Percentiles rank a stretch among this genome's conserved stretches.
These are phyloP conservation scores for Heliconius ethilla DNA, from an alignment of 2,888 invertebrate genomes.

Conservation along the genomic window DNA sequence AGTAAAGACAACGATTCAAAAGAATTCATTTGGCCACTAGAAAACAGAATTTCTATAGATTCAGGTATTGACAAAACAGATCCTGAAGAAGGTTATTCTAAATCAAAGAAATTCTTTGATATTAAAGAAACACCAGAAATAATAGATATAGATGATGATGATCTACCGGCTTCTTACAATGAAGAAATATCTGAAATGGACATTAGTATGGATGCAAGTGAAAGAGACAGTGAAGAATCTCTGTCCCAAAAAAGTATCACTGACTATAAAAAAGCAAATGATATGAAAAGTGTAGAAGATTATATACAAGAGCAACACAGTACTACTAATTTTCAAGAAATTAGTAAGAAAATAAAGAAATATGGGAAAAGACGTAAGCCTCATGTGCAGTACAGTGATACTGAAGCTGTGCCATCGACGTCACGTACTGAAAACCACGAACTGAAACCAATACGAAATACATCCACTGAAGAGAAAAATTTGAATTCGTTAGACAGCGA, in stretches of 20 bases:
- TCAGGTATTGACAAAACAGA: not conserved
- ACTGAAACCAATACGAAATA: conserved; percentile 40
- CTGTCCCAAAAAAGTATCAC: not conserved
- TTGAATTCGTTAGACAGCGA: conserved; percentile 41
- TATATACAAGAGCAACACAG: conserved; percentile 43
- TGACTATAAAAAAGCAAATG: conserved; percentile 17
- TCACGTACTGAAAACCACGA: conserved; percentile 32
- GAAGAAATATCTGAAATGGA: conserved; percentile 2
- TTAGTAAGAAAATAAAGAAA: not conserved
- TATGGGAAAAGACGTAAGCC: conserved; percentile 29
- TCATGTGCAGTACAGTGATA: conserved; percentile 33
- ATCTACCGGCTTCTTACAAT: not conserved
- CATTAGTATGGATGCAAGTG: not conserved
- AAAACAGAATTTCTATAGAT: not conserved
- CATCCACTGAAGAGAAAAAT: conserved; percentile 39
- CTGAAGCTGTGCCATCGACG: not conserved
- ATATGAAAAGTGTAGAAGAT: conserved; percentile 45
- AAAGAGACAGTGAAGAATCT: not conserved
- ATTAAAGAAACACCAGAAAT: not conserved
- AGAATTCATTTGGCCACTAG: not conserved
- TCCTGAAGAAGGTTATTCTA: not conserved
- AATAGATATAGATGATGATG: not conserved
- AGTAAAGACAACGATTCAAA: not conserved
- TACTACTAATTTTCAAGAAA: not conserved
- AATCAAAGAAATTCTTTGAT: not conserved